Evolutionary conservation across 2,113 vertebrate genomes (phyloP).

Genomic region (Pipra filicauda): DNA sequence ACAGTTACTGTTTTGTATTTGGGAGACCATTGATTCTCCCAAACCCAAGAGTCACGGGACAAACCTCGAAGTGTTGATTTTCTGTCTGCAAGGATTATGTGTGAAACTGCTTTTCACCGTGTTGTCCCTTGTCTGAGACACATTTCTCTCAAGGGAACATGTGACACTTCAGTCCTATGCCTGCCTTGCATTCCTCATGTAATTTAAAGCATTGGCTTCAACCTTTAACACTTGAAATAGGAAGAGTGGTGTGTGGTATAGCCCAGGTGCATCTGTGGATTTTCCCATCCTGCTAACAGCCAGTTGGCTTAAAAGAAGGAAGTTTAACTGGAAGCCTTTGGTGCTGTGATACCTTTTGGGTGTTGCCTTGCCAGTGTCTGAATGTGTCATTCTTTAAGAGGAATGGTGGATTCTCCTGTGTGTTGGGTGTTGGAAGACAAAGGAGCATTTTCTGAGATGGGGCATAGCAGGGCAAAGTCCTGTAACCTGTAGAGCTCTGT

Average conservation of each 20-base stretch:
- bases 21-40: not conserved
- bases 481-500: not conserved
- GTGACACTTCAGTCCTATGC: not conserved
- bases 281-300: not conserved
- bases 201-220: slow-evolving; percentile 30
- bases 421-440: not conserved
- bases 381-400: not conserved
- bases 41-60: not conserved
- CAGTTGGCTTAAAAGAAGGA: not conserved
- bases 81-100: not conserved
- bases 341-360: not conserved
- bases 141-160: not conserved
- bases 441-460: not conserved
- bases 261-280: not conserved
- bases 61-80: slow-evolving; percentile 8
- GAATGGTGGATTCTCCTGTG: not conserved
- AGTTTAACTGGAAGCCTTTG: not conserved
- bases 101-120: not conserved
- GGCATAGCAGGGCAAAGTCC: rapidly evolving
- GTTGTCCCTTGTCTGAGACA: slow-evolving; percentile 1
- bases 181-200: not conserved
- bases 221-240: slow-evolving; percentile 7
- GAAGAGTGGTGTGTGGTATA: not conserved
- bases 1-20: not conserved
- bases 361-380: not conserved